Conservation (phyloP, 2,888 invertebrate species). For the Chydorus sphaericus region DNA sequence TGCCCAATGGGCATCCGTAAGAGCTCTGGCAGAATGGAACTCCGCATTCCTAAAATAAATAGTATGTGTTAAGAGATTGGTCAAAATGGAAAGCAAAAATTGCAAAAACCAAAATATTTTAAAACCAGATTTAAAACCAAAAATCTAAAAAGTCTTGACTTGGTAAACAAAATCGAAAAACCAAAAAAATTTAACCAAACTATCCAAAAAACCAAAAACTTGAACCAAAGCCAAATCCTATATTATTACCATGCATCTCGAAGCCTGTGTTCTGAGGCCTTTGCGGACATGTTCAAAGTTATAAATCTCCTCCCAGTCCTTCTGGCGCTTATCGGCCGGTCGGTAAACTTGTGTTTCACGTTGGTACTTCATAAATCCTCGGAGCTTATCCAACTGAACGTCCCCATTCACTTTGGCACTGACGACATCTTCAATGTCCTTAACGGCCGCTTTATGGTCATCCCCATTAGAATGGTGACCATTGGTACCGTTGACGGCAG, state of each 20-base stretch:
- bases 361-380: conserved; percentile 92
- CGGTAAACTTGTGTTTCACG: conserved; percentile 78
- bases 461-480: conserved; percentile 18
- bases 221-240: too few species aligned
- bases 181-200: too few species aligned
- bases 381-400: conserved; percentile 63
- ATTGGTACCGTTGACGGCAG: conserved; percentile 27
- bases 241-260: conserved; percentile 96
- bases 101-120: too few species aligned
- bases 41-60: too few species aligned
- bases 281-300: conserved; percentile 70
- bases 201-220: too few species aligned
- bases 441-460: conserved; percentile 32
- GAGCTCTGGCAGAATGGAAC: conserved; percentile 94
- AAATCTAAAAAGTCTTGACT: too few species aligned
- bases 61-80: too few species aligned
- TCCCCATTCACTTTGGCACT: conserved; percentile 58
- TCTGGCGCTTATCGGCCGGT: conserved; percentile 61
- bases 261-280: conserved; percentile 78
- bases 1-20: conserved; percentile 93
- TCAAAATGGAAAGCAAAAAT: too few species aligned
- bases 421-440: conserved; percentile 81
- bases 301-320: conserved; percentile 97
- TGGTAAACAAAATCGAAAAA: too few species aligned
- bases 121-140: too few species aligned